Percentiles rank a stretch among this genome's conserved stretches.
Evolutionary conservation across 2,888 invertebrate genomes (phyloP).

Genomic region (Colostygia pectinataria): DNA sequence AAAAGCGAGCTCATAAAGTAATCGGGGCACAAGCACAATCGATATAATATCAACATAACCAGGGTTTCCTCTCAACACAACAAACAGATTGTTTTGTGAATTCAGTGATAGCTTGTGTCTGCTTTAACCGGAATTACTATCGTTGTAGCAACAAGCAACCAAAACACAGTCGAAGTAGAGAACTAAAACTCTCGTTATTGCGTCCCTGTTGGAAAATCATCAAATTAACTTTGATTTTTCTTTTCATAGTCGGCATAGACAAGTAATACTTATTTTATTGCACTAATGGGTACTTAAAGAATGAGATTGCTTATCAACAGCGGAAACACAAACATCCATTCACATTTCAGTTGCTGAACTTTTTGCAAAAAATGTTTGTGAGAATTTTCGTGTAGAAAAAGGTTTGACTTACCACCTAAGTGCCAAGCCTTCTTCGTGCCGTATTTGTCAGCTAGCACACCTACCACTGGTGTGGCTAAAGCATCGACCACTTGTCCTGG

Average conservation of each 20-base stretch:
- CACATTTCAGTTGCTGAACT: neutral
- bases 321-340: neutral
- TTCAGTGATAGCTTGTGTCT: constrained; percentile 24
- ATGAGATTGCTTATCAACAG: constrained; percentile 10
- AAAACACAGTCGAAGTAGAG: neutral
- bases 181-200: neutral
- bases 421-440: constrained; percentile 93
- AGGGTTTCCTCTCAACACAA: constrained; percentile 12
- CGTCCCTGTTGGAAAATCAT: too few species aligned
- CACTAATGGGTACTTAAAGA: neutral
- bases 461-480: constrained; percentile 92
- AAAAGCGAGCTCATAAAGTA: neutral
- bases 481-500: constrained; percentile 93
- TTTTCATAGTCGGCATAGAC: too few species aligned
- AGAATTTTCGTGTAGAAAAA: neutral
- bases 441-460: constrained; percentile 90
- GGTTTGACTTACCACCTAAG: constrained; percentile 85
- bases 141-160: neutral
- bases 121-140: constrained; percentile 1
- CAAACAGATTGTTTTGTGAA: constrained; percentile 31
- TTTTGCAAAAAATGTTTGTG: neutral
- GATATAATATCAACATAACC: neutral
- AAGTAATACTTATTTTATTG: neutral
- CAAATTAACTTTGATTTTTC: too few species aligned
- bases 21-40: neutral